Evolutionary conservation across 1,140 invertebrate genomes (phyloP).

Genomic region (Eurosta solidaginis): DNA sequence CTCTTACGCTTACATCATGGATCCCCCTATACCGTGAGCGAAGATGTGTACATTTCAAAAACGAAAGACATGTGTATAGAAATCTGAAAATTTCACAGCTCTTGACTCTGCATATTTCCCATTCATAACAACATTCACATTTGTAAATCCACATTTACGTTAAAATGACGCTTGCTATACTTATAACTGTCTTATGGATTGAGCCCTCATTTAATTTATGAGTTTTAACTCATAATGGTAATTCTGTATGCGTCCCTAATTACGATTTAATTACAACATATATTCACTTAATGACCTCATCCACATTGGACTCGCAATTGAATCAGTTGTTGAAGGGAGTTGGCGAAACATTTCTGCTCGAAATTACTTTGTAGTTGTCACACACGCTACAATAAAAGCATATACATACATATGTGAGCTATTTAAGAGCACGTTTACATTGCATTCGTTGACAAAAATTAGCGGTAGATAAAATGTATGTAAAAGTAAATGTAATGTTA

Average conservation of each 20-base stretch:
- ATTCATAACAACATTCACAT: not conserved
- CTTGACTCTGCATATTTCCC: not conserved
- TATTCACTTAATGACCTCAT: conserved; percentile 21
- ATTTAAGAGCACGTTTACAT: not conserved
- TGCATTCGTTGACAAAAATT: not conserved
- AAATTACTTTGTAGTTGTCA: not conserved
- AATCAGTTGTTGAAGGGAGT: not conserved
- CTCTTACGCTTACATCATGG: too few relatives aligned
- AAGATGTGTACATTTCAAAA: too few relatives aligned
- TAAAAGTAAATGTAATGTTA: not conserved
- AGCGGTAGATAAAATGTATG: not conserved
- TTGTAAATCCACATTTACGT: not conserved
- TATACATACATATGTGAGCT: not conserved
- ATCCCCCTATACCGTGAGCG: too few relatives aligned
- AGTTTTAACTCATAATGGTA: too few relatives aligned
- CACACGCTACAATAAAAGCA: not conserved
- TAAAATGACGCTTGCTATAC: too few relatives aligned
- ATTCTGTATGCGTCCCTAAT: conserved; percentile 31
- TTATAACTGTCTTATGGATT: too few relatives aligned
- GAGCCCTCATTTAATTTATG: conserved; percentile 3
- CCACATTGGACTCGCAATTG: not conserved
- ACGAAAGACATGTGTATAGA: too few relatives aligned
- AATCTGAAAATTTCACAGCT: not conserved
- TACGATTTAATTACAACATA: conserved; percentile 34
- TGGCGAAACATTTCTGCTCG: not conserved